Conservation (phyloP, 2,113 vertebrate genomes). For the Odocoileus virginianus region DNA sequence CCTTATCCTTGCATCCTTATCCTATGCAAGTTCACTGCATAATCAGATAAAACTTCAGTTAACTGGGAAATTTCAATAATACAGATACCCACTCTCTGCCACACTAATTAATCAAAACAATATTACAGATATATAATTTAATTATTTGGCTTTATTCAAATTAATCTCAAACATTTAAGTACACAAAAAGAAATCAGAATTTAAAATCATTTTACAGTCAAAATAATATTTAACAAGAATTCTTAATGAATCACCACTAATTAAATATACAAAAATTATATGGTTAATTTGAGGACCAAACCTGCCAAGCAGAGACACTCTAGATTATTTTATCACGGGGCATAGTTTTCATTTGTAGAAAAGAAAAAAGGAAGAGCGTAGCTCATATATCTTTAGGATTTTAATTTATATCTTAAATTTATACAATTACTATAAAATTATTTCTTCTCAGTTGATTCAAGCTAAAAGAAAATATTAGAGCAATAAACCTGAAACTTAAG, state of each 20-base stretch:
- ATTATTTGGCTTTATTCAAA: neutral
- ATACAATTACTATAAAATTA: conserved; percentile 24
- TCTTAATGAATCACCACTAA: neutral
- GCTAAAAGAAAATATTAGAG: neutral
- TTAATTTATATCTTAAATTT: conserved; percentile 10
- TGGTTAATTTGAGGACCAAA: neutral
- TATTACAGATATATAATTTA: neutral
- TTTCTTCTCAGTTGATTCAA: neutral
- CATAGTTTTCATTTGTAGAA: conserved; percentile 18
- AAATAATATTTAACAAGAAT: neutral
- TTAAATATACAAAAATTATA: neutral
- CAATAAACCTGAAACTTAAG: conserved; percentile 34
- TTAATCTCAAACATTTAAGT: conserved; percentile 7
- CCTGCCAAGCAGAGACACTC: neutral
- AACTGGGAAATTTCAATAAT: neutral
- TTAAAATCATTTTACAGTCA: conserved; percentile 26
- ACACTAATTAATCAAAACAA: neutral
- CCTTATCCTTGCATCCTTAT: neutral
- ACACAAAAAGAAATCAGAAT: conserved; percentile 1
- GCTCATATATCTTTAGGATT: neutral
- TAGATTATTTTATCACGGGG: neutral
- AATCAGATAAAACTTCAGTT: neutral
- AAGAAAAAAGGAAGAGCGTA: neutral
- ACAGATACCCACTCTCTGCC: neutral
- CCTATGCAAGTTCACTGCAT: neutral